phyloP scores from a whole-genome alignment of 1,140 invertebrate genomes.

The Archivesica marissinica region DNA sequence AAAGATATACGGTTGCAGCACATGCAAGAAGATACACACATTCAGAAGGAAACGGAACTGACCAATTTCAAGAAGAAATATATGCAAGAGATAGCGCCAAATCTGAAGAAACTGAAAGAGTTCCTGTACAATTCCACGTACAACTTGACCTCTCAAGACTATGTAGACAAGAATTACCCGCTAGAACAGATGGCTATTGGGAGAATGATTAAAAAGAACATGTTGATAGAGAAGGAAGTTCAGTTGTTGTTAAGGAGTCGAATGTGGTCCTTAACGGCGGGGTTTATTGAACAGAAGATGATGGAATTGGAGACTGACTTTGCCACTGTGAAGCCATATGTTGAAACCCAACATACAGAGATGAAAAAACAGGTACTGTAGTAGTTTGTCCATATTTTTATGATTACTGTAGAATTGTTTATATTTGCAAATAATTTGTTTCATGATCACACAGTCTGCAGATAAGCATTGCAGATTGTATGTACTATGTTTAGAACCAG shows the following conservation, averaged over 20 bases:
- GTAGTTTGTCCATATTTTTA: not conserved
- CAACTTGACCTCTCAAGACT: not conserved
- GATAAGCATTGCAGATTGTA: not conserved
- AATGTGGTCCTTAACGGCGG: not conserved
- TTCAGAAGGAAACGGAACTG: conserved; percentile 14
- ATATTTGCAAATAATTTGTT: not conserved
- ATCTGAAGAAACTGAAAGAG: conserved; percentile 2
- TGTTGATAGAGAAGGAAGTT: conserved; percentile 14
- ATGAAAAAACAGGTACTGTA: conserved; percentile 36
- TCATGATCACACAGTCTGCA: not conserved
- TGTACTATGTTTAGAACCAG: not conserved
- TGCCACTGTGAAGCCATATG: conserved; percentile 3
- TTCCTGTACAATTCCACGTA: conserved; percentile 20
- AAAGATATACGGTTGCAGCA: conserved; percentile 4
- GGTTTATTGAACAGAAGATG: conserved; percentile 12
- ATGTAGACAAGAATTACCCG: conserved; percentile 21
- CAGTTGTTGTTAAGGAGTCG: conserved; percentile 21
- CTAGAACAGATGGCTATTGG: conserved; percentile 31
- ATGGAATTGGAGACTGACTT: conserved; percentile 24
- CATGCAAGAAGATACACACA: not conserved
- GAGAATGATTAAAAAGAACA: not conserved
- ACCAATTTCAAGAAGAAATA: conserved; percentile 37
- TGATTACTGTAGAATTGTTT: not conserved
- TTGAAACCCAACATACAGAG: not conserved
- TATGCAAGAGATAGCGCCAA: conserved; percentile 25